Evolutionary conservation across 2,888 invertebrate genomes (phyloP).

Genomic region (Balanococcus diminutus): DNA sequence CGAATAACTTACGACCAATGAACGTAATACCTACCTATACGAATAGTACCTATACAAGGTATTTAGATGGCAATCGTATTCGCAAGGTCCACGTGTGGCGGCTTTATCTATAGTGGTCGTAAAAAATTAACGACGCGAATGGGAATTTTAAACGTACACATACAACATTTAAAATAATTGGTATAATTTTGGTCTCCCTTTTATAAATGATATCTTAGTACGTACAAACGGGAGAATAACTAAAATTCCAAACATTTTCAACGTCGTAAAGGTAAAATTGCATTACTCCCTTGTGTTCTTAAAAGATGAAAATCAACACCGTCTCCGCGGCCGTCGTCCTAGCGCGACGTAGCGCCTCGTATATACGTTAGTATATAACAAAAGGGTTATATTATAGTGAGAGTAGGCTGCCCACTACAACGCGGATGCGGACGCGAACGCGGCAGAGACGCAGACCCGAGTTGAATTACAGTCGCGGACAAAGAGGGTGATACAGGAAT

Average conservation of each 20-base stretch:
- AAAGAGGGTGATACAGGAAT: slow-evolving; percentile 36
- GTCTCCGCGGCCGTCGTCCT: neutral
- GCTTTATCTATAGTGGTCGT: slow-evolving; percentile 1
- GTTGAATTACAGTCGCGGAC: slow-evolving; percentile 50
- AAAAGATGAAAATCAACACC: slow-evolving; percentile 54
- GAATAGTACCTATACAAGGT: neutral
- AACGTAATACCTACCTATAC: too few species aligned
- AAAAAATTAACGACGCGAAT: slow-evolving; percentile 44
- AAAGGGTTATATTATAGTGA: slow-evolving; percentile 53
- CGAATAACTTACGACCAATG: neutral
- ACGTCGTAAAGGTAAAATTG: slow-evolving; percentile 54
- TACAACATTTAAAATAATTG: slow-evolving; percentile 47
- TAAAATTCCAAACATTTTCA: slow-evolving; percentile 54
- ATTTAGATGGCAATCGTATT: neutral
- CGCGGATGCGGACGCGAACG: neutral
- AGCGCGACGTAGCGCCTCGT: too few species aligned
- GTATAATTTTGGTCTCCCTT: slow-evolving; percentile 43
- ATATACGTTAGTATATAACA: neutral
- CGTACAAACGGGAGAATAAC: slow-evolving; percentile 44
- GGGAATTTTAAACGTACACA: slow-evolving; percentile 32
- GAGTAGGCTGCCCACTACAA: slow-evolving; percentile 53
- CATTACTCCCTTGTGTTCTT: slow-evolving; percentile 54
- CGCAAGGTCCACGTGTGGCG: slow-evolving; percentile 14
- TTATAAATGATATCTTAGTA: slow-evolving; percentile 39
- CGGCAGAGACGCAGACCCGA: neutral